Evolutionary conservation across 2,113 vertebrate species (phyloP).

Genomic region (Lynx canadensis): DNA sequence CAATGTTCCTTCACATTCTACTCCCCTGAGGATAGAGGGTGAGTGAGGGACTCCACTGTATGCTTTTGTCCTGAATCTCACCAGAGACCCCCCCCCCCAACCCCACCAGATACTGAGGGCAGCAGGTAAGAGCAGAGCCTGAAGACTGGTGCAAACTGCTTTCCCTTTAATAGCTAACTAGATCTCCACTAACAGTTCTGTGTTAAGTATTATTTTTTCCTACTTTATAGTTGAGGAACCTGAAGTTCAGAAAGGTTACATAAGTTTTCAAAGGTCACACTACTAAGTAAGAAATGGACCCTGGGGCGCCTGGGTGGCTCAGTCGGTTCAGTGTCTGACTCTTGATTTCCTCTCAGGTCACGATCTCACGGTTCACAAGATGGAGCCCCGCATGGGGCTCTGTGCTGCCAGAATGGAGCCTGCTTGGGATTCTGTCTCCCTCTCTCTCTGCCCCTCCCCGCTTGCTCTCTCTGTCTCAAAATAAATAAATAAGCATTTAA

Average conservation of each 20-base stretch:
- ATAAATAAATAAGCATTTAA: too few species aligned
- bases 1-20: background rate
- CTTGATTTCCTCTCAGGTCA: too few species aligned
- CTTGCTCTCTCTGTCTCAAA: too few species aligned
- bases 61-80: background rate
- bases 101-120: background rate
- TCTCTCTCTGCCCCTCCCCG: too few species aligned
- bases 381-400: too few species aligned
- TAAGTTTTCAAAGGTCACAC: background rate
- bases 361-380: too few species aligned
- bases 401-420: too few species aligned
- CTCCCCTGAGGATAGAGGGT: accelerated
- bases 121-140: background rate
- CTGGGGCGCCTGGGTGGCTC: background rate
- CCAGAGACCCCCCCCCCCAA: too few species aligned
- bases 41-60: background rate
- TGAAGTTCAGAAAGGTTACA: background rate
- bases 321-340: too few species aligned
- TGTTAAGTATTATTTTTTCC: background rate
- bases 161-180: background rate
- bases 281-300: background rate
- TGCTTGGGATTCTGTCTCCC: too few species aligned
- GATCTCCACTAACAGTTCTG: background rate
- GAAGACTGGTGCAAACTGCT: background rate
- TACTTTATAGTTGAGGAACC: background rate